phyloP scores from a whole-genome alignment of 2,888 invertebrate genomes.

The Timandra comae region DNA sequence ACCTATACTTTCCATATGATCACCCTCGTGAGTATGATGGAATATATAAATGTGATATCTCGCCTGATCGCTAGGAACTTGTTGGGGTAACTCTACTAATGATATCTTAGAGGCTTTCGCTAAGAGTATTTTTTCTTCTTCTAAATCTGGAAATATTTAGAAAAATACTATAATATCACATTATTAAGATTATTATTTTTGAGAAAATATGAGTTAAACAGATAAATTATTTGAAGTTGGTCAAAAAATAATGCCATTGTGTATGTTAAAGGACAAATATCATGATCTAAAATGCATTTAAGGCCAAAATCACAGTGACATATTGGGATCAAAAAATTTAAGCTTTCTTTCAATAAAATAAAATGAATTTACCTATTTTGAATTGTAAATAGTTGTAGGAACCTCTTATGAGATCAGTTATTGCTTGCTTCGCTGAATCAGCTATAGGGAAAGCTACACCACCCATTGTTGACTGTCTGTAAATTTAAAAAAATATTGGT shows the following conservation, averaged over 20 bases:
- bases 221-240: too few relatives aligned
- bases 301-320: too few relatives aligned
- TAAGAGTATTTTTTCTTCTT: constrained; percentile 91
- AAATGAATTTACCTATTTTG: constrained; percentile 80
- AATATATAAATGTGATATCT: constrained; percentile 95
- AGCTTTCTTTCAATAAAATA: neutral
- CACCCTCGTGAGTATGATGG: constrained; percentile 95
- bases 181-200: too few relatives aligned
- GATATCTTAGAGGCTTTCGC: constrained; percentile 83
- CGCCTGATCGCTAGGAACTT: constrained; percentile 90
- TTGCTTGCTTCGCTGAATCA: constrained; percentile 84
- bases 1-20: constrained; percentile 90
- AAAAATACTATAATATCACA: too few relatives aligned
- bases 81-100: constrained; percentile 81
- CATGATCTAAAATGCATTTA: too few relatives aligned
- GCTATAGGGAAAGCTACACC: constrained; percentile 94
- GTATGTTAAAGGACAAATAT: too few relatives aligned
- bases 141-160: constrained; percentile 82
- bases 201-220: too few relatives aligned
- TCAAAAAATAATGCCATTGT: too few relatives aligned
- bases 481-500: constrained; percentile 16
- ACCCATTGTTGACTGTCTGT: constrained; percentile 90
- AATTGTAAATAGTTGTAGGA: constrained; percentile 93
- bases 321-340: too few relatives aligned
- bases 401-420: constrained; percentile 84